Conservation (phyloP, 2,113 vertebrate genomes). For the Benitochromis conjunctus region DNA sequence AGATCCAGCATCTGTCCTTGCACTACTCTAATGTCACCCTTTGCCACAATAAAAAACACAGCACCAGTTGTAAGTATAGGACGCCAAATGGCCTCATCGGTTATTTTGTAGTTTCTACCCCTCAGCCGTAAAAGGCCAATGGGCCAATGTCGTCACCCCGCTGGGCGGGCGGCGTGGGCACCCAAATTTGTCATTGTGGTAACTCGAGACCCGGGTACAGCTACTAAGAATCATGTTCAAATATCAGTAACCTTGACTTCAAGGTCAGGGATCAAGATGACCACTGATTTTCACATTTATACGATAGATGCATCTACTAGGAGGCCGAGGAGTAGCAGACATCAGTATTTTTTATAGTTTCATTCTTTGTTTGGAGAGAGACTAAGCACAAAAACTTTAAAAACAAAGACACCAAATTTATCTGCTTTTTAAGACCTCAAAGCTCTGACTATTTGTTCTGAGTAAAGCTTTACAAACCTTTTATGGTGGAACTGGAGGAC, state of each 20-base stretch:
- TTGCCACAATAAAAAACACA: no score
- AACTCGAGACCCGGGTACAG: neutral
- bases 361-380: neutral
- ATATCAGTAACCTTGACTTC: no score
- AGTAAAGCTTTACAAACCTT: neutral
- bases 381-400: neutral
- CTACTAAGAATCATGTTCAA: neutral
- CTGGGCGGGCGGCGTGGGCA: neutral
- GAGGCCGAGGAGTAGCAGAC: accelerated
- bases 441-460: accelerated
- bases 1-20: neutral
- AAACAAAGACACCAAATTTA: neutral
- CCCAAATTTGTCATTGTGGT: neutral
- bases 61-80: no score
- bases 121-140: no score
- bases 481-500: neutral
- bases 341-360: neutral
- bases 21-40: no score
- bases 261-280: neutral
- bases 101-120: no score
- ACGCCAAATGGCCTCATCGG: no score
- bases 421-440: neutral
- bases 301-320: neutral
- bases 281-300: neutral
- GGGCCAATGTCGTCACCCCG: no score